Evolutionary conservation across 2,888 invertebrate species (phyloP).

Genomic region (Melanostoma mellinum): DNA sequence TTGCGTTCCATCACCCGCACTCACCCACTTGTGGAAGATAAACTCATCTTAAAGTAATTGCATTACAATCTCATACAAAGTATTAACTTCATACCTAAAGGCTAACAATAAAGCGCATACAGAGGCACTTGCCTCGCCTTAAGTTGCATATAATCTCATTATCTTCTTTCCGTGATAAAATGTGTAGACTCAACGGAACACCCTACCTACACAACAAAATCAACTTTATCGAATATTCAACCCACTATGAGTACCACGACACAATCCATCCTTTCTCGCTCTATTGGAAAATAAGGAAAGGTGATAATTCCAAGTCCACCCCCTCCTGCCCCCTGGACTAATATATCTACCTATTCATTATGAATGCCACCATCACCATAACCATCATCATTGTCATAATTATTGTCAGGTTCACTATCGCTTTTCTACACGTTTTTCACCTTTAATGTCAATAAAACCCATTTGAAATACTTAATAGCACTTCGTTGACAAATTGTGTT

Average conservation of each 20-base stretch:
- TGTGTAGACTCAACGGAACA: background rate
- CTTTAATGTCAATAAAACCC: constrained; percentile 47
- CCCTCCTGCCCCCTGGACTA: background rate
- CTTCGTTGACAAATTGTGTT: constrained; percentile 60
- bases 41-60: constrained; percentile 10
- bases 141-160: constrained; percentile 13
- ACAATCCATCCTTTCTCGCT: too few relatives aligned
- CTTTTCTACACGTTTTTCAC: constrained; percentile 39
- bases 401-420: constrained; percentile 56
- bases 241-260: background rate
- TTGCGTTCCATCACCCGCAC: too few relatives aligned
- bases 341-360: constrained; percentile 23
- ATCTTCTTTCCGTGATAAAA: constrained; percentile 1
- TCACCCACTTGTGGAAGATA: too few relatives aligned
- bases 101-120: background rate
- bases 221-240: constrained; percentile 21
- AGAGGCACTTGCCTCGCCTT: background rate
- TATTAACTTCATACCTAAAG: constrained; percentile 13
- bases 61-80: constrained; percentile 17
- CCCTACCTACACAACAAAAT: background rate
- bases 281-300: background rate
- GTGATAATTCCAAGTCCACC: background rate
- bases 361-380: constrained; percentile 13
- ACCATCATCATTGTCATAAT: constrained; percentile 49
- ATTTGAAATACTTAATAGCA: constrained; percentile 61